Evolutionary conservation across 2,888 invertebrate species (phyloP), one percentile per base, ranked within the genome.

Genomic region (Didymodactylos carnosus): DNA sequence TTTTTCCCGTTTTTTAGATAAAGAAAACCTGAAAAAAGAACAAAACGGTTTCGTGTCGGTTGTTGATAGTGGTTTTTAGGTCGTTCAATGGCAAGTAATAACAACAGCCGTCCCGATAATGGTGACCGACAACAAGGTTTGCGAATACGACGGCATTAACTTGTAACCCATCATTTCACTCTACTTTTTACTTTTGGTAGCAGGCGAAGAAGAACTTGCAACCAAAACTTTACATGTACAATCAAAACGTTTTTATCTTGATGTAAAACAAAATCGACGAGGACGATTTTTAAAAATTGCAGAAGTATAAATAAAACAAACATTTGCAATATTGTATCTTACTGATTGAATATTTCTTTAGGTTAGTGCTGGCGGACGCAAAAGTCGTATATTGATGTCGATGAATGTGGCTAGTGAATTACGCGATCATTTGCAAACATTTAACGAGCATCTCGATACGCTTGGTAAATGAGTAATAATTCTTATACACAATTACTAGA

Each of bases 261-360:
- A 98, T 87, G 95, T 98, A 79, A 98, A 98, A 87, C 94, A 98
- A 86, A 98, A 98, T 86, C 88, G 92, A 80, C 89, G 97, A 80
- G 98, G 98, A 77, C 88, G 95, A 80, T 98, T 97, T 86, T 94
- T 98, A 84, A 98, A 98, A 88, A 94, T 98, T 79, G 97, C 97
- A 76, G 97, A 98, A 90, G 95, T 62, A 62, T 25, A 49, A 3
- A 49, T 11, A 25, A 6, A 51, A 11, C 3, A 27, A 51, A 8
- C 27, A 2, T 7, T 23, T n/a, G 23, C 27, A 2, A 13, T 13
- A 25, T 49, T 49, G 14, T 25, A 27, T n/a, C 13, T 27, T 27
- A 16, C 11, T 6, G 19, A 19, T 29, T 16, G 5, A 53, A 8
- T 25, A 25, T 23, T 1, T 5, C 25, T 49, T 49, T 19, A 62